Evolutionary conservation across 2,113 vertebrate species (phyloP).

Genomic region (Rissa tridactyla): DNA sequence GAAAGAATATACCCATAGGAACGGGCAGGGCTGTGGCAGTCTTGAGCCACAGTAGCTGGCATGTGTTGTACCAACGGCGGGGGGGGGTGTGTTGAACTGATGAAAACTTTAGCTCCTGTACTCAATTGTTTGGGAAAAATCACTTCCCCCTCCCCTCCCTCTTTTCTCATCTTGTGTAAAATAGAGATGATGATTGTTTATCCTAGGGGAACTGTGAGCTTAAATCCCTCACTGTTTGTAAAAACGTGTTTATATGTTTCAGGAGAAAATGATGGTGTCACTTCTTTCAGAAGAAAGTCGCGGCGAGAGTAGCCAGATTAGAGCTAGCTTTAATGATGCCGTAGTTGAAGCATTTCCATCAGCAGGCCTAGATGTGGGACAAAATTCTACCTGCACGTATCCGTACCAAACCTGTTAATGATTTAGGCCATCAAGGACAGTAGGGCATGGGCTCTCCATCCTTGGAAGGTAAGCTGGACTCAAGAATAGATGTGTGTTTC

Average conservation of each 20-base stretch:
- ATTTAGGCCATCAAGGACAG: not conserved
- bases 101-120: not conserved
- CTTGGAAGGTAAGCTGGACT: not conserved
- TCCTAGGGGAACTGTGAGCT: not conserved
- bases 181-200: not conserved
- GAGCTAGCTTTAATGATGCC: not conserved
- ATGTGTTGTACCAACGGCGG: not conserved
- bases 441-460: not conserved
- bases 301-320: not conserved
- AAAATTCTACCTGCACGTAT: not conserved
- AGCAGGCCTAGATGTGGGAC: not conserved
- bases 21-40: not conserved
- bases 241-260: not conserved
- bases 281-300: too few species aligned
- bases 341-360: not conserved
- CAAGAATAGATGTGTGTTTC: not conserved
- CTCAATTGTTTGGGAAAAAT: not conserved
- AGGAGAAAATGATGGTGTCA: not conserved
- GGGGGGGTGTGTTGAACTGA: not conserved
- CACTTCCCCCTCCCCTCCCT: accelerated
- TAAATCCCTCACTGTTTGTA: not conserved
- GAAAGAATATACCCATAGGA: not conserved
- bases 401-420: not conserved
- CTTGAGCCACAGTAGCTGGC: not conserved
- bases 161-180: not conserved